Evolutionary conservation across 2,888 invertebrate species (phyloP).

Genomic region (Papilio gigon): DNA sequence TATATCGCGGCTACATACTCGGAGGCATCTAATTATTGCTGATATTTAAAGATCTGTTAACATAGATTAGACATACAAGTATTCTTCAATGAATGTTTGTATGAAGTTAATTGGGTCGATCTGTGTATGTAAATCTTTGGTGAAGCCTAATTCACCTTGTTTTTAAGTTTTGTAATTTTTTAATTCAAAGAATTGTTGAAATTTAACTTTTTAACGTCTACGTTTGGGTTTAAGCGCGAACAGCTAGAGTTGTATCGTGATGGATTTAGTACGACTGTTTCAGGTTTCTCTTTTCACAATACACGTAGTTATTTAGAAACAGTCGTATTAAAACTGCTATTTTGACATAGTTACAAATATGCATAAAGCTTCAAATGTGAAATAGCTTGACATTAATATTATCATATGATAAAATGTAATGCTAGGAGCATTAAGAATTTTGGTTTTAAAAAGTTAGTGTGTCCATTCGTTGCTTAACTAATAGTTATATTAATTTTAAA

Average conservation of each 20-base stretch:
- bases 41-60: not conserved
- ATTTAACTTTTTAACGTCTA: slow-evolving; percentile 53
- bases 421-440: not conserved
- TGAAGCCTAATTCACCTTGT: slow-evolving; percentile 31
- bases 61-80: not conserved
- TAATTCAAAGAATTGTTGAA: slow-evolving; percentile 55
- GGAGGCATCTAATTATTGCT: slow-evolving; percentile 48
- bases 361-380: not conserved
- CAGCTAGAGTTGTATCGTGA: slow-evolving; percentile 61
- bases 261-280: slow-evolving; percentile 34
- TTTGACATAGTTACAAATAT: not conserved
- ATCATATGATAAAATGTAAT: not conserved
- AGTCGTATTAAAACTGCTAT: slow-evolving; percentile 29
- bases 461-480: not conserved
- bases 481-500: not conserved
- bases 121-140: slow-evolving; percentile 8
- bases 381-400: not conserved
- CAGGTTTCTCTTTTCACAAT: not conserved
- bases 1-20: slow-evolving; percentile 58
- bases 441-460: not conserved
- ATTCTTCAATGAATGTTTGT: not conserved
- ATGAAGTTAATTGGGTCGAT: not conserved
- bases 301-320: slow-evolving; percentile 11
- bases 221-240: slow-evolving; percentile 73
- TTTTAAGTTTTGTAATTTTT: slow-evolving; percentile 45